phyloP scores from a whole-genome alignment of 2,113 vertebrate genomes.

The Fukomys damarensis region DNA sequence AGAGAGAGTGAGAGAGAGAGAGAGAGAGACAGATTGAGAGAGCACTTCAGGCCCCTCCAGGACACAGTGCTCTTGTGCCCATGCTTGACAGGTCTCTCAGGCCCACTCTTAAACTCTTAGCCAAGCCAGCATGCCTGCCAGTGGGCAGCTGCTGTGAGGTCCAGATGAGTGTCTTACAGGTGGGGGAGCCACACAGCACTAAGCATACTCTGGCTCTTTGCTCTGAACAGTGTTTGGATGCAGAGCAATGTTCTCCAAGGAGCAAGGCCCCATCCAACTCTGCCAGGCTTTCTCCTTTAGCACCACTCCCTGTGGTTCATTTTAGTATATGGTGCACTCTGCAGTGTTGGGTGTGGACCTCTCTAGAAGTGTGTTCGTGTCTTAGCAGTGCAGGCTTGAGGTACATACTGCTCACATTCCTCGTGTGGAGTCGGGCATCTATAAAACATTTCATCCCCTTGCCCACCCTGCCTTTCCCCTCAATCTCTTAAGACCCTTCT shows the following conservation, averaged over 20 bases:
- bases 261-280: background rate
- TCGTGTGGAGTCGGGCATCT: background rate
- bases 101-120: background rate
- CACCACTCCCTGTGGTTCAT: background rate
- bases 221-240: background rate
- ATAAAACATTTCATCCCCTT: no score
- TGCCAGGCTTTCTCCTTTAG: background rate
- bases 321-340: background rate
- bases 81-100: background rate
- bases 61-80: no score
- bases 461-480: background rate
- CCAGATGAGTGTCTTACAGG: background rate
- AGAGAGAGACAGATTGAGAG: background rate
- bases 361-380: background rate
- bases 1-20: background rate
- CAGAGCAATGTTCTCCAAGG: background rate
- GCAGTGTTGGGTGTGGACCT: background rate
- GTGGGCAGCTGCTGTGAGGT: background rate
- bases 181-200: rapidly evolving
- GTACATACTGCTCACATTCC: no score
- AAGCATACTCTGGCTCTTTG: background rate
- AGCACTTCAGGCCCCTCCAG: background rate
- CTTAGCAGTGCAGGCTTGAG: rapidly evolving
- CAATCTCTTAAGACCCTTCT: background rate
- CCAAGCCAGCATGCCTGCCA: background rate